Percentiles rank a stretch among this genome's conserved stretches.
Conservation (phyloP, 1,140 invertebrate species). For the Dendroctonus valens region DNA sequence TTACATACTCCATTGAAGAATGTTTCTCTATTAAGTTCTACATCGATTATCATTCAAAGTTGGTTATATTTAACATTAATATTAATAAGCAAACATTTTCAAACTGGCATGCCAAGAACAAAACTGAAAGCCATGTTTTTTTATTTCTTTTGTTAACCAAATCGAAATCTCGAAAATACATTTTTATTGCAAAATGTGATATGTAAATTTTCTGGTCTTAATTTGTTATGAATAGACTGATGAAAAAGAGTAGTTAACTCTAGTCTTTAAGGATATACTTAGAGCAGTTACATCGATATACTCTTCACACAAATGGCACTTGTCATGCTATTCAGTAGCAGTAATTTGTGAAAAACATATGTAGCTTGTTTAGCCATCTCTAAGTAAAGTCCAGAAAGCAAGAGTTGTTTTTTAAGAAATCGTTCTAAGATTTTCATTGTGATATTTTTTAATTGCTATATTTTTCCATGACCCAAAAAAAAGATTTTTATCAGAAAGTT, state of each 20-base stretch:
- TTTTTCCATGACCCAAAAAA: constrained; percentile 12
- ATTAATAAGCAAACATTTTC: too few relatives aligned
- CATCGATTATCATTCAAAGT: too few relatives aligned
- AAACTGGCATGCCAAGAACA: too few relatives aligned
- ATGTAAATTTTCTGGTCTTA: constrained; percentile 4
- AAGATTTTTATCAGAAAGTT: constrained; percentile 9
- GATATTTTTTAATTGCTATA: constrained; percentile 22
- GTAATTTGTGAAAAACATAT: background rate
- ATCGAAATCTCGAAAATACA: too few relatives aligned
- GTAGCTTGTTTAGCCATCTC: background rate
- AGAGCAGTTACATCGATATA: background rate
- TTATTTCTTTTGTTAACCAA: too few relatives aligned
- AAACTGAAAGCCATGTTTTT: too few relatives aligned
- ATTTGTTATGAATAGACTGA: constrained; percentile 1
- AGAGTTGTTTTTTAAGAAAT: background rate
- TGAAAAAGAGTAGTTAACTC: constrained; percentile 1
- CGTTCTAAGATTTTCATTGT: constrained; percentile 16
- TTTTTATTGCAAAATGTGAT: background rate
- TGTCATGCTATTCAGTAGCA: too few relatives aligned
- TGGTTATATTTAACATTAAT: too few relatives aligned
- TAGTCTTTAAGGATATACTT: constrained; percentile 4
- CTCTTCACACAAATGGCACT: too few relatives aligned
- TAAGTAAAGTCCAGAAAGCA: background rate
- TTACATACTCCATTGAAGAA: too few relatives aligned
- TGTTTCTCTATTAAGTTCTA: too few relatives aligned